Evolutionary conservation across 92 coral and sea anemone species (phyloP), one percentile per base, ranked within the genome.

Genomic region (Parazoanthus darwini): DNA sequence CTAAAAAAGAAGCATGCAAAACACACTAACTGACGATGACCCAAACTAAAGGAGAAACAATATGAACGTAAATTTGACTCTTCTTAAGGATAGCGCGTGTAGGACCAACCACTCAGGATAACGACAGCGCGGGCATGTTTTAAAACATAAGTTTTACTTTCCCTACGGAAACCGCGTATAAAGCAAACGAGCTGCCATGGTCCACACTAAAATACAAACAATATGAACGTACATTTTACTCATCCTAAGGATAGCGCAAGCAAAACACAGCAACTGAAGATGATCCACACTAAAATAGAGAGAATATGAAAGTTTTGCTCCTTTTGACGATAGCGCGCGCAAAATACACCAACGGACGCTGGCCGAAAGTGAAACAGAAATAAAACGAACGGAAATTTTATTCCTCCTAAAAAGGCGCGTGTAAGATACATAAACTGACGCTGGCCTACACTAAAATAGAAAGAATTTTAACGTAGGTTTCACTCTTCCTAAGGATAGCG

Each of bases 141-240:
- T 68, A 68, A 68, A 68, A 68, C 74, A 68, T 68, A 68, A 68
- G 74, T 68, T 68, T 68, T 68, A 68, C 74, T 68, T 68, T 68
- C 74, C 74, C 74, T 68, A 68, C 74, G 74, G 74, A 68, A 68
- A 68, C 74, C 74, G 74, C 74, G 74, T 68, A 68, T 68, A 68
- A 68, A 68, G 74, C 74, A 68, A 68, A 68, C 74, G 74, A 68
- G 74, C 74, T 68, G 74, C 74, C 74, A 68, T 68, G 74, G 74
- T 0, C 74, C 74, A 68, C 74, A 68, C 35, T 68, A 68, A 68
- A 68, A 68, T 68, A 68, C 74, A 68, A 68, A 68, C 74, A 68
- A 68, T 68, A 68, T 68, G 74, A 68, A 68, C 74, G 72, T 66
- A 66, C 72, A 66, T 66, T 66, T 66, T 66, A 66, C 72, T 66